Conservation (phyloP, 2,113 vertebrate genomes). For the Dipodomys spectabilis region DNA sequence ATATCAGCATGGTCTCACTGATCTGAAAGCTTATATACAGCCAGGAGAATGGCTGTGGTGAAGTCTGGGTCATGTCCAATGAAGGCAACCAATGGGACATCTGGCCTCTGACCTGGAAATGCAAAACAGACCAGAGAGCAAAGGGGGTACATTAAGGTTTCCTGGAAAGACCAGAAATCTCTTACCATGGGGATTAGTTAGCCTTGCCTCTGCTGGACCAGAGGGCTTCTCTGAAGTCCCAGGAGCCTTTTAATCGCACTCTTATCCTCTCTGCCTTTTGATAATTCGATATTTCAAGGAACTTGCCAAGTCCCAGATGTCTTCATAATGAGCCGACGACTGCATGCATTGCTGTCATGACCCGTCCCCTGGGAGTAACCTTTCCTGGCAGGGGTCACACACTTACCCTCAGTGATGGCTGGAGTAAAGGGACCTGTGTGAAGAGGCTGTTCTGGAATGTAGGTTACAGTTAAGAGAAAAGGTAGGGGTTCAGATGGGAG, state of each 20-base stretch:
- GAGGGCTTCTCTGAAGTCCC: not conserved
- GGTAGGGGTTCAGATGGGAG: no score
- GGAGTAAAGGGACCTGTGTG: not conserved
- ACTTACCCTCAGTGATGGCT: not conserved
- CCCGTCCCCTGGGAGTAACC: not conserved
- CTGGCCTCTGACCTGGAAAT: constrained; percentile 34
- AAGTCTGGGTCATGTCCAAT: not conserved
- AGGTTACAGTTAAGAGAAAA: not conserved
- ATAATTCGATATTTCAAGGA: not conserved
- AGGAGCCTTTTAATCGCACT: not conserved
- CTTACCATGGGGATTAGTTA: not conserved
- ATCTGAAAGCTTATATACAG: not conserved
- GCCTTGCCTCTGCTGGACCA: not conserved
- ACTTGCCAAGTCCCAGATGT: not conserved
- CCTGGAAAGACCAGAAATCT: constrained; percentile 13
- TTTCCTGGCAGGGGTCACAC: not conserved
- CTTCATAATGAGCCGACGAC: not conserved
- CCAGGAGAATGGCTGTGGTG: accelerated
- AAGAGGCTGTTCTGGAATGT: not conserved
- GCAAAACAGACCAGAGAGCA: not conserved
- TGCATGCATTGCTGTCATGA: not conserved
- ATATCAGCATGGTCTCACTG: not conserved
- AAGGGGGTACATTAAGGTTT: not conserved
- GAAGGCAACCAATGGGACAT: not conserved
- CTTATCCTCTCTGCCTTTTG: not conserved